Conservation (phyloP, 2,113 vertebrate genomes). For the Diadophis punctatus region DNA sequence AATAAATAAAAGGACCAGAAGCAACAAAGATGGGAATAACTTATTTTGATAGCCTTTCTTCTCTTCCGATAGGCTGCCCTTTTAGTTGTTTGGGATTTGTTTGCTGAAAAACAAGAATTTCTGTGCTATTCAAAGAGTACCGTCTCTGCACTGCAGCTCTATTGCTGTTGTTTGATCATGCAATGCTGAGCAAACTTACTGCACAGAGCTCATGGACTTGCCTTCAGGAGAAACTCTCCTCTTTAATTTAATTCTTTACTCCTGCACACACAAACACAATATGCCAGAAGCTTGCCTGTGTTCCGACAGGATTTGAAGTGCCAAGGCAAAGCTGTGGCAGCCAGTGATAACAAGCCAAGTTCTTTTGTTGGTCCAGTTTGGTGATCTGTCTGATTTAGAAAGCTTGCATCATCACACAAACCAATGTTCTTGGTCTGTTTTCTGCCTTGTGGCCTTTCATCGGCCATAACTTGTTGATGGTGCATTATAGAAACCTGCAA, state of each 20-base stretch:
- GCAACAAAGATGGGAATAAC: neutral
- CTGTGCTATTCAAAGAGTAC: neutral
- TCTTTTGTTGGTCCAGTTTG: neutral
- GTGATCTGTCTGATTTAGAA: neutral
- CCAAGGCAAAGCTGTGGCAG: neutral
- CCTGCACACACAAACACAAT: neutral
- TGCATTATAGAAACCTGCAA: neutral
- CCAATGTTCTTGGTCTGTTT: neutral
- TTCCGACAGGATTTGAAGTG: neutral
- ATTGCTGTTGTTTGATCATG: slow-evolving; percentile 11
- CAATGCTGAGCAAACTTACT: slow-evolving; percentile 26
- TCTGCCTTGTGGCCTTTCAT: neutral
- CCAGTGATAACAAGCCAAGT: neutral
- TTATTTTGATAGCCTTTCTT: slow-evolving; percentile 7
- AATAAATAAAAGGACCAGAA: neutral
- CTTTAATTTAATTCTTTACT: neutral
- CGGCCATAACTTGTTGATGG: neutral
- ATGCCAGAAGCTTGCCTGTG: neutral
- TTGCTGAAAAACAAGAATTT: neutral
- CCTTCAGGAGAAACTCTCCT: neutral
- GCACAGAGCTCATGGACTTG: neutral
- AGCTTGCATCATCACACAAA: neutral
- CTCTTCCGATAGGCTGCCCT: neutral
- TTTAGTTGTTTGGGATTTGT: slow-evolving; percentile 17
- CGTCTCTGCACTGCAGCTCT: slow-evolving; percentile 8